phyloP scores from a whole-genome alignment of 2,113 vertebrate species.

The Alethe castanea region DNA sequence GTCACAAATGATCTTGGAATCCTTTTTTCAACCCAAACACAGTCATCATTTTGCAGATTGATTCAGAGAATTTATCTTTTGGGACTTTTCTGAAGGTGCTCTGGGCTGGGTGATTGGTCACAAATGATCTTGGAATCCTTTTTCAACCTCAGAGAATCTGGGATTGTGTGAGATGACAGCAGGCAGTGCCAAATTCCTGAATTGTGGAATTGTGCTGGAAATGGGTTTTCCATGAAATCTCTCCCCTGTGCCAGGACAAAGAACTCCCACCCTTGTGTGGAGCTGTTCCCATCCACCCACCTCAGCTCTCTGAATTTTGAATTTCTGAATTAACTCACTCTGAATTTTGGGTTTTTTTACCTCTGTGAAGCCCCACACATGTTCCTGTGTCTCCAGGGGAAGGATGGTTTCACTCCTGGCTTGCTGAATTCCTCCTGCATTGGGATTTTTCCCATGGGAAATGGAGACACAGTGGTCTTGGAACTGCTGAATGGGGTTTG shows the following conservation, averaged over 20 bases:
- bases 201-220: accelerated
- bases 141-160: accelerated
- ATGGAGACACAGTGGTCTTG: accelerated
- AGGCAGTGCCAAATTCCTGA: not conserved
- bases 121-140: not conserved
- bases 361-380: too few species aligned
- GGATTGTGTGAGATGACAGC: not conserved
- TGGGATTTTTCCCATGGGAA: not conserved
- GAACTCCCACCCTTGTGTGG: too few species aligned
- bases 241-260: not conserved
- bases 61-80: too few species aligned
- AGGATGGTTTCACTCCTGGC: not conserved
- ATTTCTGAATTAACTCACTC: too few species aligned
- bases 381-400: too few species aligned
- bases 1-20: not conserved
- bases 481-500: accelerated
- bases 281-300: too few species aligned
- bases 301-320: too few species aligned
- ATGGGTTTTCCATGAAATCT: not conserved
- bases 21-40: not conserved
- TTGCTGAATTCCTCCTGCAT: not conserved
- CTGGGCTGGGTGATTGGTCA: not conserved
- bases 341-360: too few species aligned
- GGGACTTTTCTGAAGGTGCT: not conserved
- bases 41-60: too few species aligned